Conservation (phyloP, 2,113 vertebrate species). For the Hippoglossus stenolepis region DNA sequence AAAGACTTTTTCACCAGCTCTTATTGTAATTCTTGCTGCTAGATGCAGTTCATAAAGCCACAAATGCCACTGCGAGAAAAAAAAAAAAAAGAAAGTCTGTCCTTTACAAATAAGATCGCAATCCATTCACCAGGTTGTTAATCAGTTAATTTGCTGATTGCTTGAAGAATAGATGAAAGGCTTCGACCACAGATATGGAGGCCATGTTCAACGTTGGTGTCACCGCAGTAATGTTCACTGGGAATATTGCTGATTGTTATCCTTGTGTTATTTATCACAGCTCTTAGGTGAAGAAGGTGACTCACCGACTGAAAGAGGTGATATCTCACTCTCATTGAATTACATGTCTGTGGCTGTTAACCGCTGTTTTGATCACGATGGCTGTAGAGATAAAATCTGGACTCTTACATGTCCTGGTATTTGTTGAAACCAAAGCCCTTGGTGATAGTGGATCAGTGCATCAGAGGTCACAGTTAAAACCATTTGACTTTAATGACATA, state of each 20-base stretch:
- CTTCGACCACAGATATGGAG: not conserved
- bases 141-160: slow-evolving; percentile 41
- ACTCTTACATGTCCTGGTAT: not conserved
- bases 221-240: not conserved
- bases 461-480: not conserved
- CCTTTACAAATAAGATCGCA: slow-evolving; percentile 42
- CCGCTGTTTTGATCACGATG: not conserved
- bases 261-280: slow-evolving; percentile 1
- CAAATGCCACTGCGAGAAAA: slow-evolving; percentile 14
- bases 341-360: not conserved
- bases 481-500: no score
- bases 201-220: slow-evolving; percentile 13
- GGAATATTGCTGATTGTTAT: slow-evolving; percentile 28
- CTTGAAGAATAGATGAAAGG: slow-evolving; percentile 25
- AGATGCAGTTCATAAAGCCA: slow-evolving; percentile 53
- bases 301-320: slow-evolving; percentile 8
- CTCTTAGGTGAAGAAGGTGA: not conserved
- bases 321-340: not conserved
- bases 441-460: not conserved
- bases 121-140: slow-evolving; percentile 41
- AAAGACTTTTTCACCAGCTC: slow-evolving; percentile 48
- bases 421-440: not conserved
- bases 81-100: slow-evolving; percentile 11
- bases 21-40: slow-evolving; percentile 48
- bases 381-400: not conserved